Base-by-base conservation (phyloP, 2,113 vertebrate genomes). In the Ellobius talpinus region DNA sequence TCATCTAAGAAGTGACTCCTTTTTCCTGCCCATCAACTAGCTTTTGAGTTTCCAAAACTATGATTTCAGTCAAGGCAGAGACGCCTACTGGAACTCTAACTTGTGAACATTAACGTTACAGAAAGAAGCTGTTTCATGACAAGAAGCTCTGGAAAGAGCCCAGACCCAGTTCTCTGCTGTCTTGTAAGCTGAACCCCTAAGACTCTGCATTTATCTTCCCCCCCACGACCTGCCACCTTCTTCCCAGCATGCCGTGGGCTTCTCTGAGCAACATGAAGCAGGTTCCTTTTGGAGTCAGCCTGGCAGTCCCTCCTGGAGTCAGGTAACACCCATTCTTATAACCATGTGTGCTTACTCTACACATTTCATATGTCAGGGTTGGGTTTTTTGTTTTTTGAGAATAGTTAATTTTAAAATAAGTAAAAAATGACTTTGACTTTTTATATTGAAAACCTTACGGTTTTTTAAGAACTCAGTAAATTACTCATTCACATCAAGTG, bases 391-490 rank as follows among this genome's bases (percentile, higher is more conserved):
- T 2, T 63, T 72, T 66, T 68, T 3, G 36, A 89, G 45, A 81
- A 36, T 26, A 89, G 29, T 4, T 93, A 29, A 74, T 88, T 84
- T 95, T 91, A 82, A 92, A 74, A 92, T 81, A 70, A 93, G 58
- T 55, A 66, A 66, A 86, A 95, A 89, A 94, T 21, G 50, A 90
- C 58, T 84, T 90, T 55, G 63, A 26, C 82, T 65, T 29, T 21
- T 45, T 7, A 94, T 26, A 89, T 91, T 55, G 24, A 81, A 91
- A 93, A 93, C 65, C 45, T 94, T 88, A 85, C 36, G 23, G 93
- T 58, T 29, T 14, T 73, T 58, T 3, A 70, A 36, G 93, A 94
- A 90, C 26, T 8, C 45, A 89, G 65, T 61, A 86, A 94, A 65
- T 7, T 90, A n/a, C 73, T 89, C 39, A 87, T 63, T 89, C 45